A percentile compares a stretch with the other conserved stretches of the same genome.
phyloP scores from a whole-genome alignment of 1,140 invertebrate species.

The Episyrphus balteatus region DNA sequence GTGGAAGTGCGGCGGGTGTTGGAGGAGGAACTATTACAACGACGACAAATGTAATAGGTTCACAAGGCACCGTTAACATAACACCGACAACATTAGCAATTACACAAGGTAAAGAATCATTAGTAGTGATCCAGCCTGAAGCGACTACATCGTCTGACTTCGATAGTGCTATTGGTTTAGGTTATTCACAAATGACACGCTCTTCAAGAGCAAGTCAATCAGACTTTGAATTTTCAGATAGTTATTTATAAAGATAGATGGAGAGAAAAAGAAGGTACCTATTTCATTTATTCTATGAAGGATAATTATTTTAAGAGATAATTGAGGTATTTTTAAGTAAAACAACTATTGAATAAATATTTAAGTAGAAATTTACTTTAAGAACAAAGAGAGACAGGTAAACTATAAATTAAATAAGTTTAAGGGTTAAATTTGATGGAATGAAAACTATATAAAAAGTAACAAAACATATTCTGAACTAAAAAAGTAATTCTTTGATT shows the following conservation, averaged over 20 bases:
- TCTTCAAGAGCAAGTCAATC: conserved; percentile 67
- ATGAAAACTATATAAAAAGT: too few relatives aligned
- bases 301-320: too few relatives aligned
- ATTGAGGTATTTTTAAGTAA: too few relatives aligned
- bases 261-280: too few relatives aligned
- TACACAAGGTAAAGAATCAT: conserved; percentile 43
- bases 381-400: too few relatives aligned
- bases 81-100: conserved; percentile 35
- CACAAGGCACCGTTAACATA: conserved; percentile 18
- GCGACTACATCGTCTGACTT: conserved; percentile 63
- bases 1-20: conserved; percentile 5
- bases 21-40: conserved; percentile 3
- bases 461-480: too few relatives aligned
- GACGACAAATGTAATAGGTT: conserved; percentile 4
- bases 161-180: conserved; percentile 59
- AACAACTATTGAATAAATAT: too few relatives aligned
- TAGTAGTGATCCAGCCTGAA: conserved; percentile 30
- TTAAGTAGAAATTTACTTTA: too few relatives aligned
- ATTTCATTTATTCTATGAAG: too few relatives aligned
- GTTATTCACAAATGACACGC: conserved; percentile 43
- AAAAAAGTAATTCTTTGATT: too few relatives aligned
- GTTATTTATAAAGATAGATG: conserved; percentile 52
- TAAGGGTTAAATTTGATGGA: too few relatives aligned
- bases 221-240: conserved; percentile 78
- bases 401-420: too few relatives aligned